Percentiles rank a stretch among this genome's conserved stretches.
These are phyloP conservation scores for Drosophila pandora DNA, from an alignment of 1,140 invertebrate species.

Conservation along the genomic window DNA sequence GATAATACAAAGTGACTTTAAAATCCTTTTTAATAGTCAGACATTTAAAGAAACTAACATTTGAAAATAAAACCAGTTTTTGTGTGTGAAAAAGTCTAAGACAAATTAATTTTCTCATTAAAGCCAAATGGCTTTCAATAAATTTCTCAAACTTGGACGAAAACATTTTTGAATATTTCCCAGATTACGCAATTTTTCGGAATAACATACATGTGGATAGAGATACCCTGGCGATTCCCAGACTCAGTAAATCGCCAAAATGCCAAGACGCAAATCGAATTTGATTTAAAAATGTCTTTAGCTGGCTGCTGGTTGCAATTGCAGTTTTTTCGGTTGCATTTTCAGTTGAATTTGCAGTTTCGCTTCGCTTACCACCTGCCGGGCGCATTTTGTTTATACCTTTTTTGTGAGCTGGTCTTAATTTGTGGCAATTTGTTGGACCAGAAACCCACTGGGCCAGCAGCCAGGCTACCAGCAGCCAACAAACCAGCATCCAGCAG, in stretches of 20 bases:
- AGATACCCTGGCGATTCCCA: constrained; percentile 37
- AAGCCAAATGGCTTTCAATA: neutral
- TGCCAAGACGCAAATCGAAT: constrained; percentile 65
- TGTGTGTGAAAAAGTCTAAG: neutral
- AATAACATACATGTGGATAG: constrained; percentile 19
- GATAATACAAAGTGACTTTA: neutral
- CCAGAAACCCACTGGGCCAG: constrained; percentile 40
- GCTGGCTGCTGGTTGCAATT: constrained; percentile 36
- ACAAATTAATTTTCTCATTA: neutral
- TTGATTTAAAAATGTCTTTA: constrained; percentile 68
- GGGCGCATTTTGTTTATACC: constrained; percentile 41
- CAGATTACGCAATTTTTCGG: constrained; percentile 54
- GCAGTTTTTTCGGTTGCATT: constrained; percentile 12
- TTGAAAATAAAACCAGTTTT: neutral
- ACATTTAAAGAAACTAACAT: neutral
- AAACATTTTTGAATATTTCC: constrained; percentile 12
- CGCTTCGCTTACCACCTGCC: constrained; percentile 59
- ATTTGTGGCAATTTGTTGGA: constrained; percentile 73
- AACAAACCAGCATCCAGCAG: constrained; percentile 7
- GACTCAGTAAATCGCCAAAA: constrained; percentile 51
- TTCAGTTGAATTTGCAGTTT: constrained; percentile 30
- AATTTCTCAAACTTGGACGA: neutral
- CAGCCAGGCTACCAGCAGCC: constrained; percentile 8
- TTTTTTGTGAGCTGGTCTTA: constrained; percentile 47
- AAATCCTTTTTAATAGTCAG: too few relatives aligned